Percentiles rank a stretch among this genome's conserved stretches.
phyloP scores from a whole-genome alignment of 2,113 vertebrate species.

The Ageneiosus marmoratus region DNA sequence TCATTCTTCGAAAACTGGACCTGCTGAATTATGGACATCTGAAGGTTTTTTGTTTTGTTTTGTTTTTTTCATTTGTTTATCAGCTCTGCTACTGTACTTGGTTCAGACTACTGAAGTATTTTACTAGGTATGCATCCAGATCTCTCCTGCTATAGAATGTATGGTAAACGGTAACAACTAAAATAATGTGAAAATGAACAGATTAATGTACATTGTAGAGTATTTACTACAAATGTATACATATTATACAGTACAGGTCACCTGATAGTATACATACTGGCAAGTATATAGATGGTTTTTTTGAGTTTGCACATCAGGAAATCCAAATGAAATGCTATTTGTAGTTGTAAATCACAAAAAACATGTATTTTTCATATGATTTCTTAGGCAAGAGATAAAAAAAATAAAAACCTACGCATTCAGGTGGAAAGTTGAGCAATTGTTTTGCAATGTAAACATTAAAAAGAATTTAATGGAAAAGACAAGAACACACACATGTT shows the following conservation, averaged over 20 bases:
- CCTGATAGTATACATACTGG: not conserved
- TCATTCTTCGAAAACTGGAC: not conserved
- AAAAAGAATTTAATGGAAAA: conserved; percentile 43
- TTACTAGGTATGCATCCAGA: not conserved
- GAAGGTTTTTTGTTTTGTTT: too few relatives aligned
- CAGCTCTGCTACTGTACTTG: not conserved
- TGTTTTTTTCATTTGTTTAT: not conserved
- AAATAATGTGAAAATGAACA: not conserved
- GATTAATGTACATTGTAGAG: not conserved
- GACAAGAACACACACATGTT: conserved; percentile 42
- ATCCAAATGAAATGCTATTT: not conserved
- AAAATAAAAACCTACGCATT: not conserved
- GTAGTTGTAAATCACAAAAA: not conserved
- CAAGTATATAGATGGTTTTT: not conserved
- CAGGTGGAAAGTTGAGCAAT: conserved; percentile 21
- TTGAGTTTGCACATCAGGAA: not conserved
- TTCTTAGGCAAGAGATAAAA: conserved; percentile 10
- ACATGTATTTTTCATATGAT: too few relatives aligned
- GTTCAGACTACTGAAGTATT: not conserved
- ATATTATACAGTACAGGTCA: not conserved
- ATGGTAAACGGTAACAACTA: not conserved
- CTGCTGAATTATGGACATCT: too few relatives aligned
- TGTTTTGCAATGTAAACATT: conserved; percentile 38
- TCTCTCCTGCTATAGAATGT: not conserved
- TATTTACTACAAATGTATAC: not conserved